Evolutionary conservation across 2,113 vertebrate genomes (phyloP), one percentile per base, ranked within the genome.

Genomic region (Carassius auratus): DNA sequence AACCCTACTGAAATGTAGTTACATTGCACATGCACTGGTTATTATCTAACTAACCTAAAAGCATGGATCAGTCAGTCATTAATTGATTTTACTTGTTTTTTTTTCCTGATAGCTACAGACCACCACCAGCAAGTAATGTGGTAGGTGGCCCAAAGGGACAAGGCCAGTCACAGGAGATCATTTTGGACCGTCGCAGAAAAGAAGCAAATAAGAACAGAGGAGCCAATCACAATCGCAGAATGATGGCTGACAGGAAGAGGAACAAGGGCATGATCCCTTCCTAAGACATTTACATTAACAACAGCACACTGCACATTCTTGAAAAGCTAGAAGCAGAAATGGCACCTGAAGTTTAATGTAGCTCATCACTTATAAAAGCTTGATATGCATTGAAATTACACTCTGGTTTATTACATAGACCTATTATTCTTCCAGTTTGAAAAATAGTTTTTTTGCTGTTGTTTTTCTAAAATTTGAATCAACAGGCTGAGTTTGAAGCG

Each of bases 211-310:
- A 99, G 89, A 93, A 94, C 23, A 89, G 92, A 0, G 93, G 94
- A 30, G 95, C 95, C 36, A 99, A 99, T 89, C 98, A 99, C 89
- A 98, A 93, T 90, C 96, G 98, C 0, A 95, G 97, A 38, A 75
- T 59, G 68, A 96, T 99, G 97, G 96, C 98, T 0, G 97, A 99
- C 93, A 95, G 97, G 79, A 99, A 99, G 89, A 94, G 97, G 85
- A 98, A 91, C 90, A 99, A 98, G 91, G 97, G 97, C 92, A 99
- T 99, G 98, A 97, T 99, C 90, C 98, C 98, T 0, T 97, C 96
- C 85, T 99, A 50, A 76, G 13, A 26, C 73, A 15, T 42, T 73
- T 73, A 50, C 33, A 19, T 69, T 8, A 69, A 69, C 21, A 76
- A 76, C 21, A 50, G 4, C n/a, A 50, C 71, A 50, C 8, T 76